These are phyloP conservation scores for Stratiomys singularior DNA, from an alignment of 2,888 invertebrate genomes.

Conservation along the genomic window DNA sequence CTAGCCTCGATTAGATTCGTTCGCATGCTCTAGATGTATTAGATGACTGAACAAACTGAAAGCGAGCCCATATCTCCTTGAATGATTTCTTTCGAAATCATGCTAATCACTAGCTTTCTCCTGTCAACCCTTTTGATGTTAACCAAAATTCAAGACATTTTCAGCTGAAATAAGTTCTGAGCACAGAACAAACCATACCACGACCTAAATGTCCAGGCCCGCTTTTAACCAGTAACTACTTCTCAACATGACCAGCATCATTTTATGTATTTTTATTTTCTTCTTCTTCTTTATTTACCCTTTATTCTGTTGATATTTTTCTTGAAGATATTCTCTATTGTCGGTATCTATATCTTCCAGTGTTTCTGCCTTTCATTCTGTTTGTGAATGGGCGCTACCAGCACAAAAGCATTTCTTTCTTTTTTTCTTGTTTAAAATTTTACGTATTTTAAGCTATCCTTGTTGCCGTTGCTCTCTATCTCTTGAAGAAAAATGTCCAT, in stretches of 20 bases:
- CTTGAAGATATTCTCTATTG: not conserved
- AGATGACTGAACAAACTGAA: slow-evolving; percentile 4
- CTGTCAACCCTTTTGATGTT: slow-evolving; percentile 46
- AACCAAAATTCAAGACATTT: slow-evolving; percentile 29
- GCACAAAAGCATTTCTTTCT: not conserved
- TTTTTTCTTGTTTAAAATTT: slow-evolving; percentile 11
- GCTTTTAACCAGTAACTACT: not conserved
- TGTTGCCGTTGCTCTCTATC: slow-evolving; percentile 32
- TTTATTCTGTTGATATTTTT: not conserved
- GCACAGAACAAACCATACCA: not conserved
- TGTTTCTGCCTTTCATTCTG: not conserved
- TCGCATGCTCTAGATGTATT: no score
- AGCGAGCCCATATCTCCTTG: not conserved
- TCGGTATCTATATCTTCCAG: not conserved
- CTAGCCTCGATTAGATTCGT: no score
- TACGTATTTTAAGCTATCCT: slow-evolving; percentile 8
- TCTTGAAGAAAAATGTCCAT: slow-evolving; percentile 19
- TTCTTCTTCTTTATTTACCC: not conserved
- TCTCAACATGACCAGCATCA: slow-evolving; percentile 46
- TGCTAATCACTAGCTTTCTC: slow-evolving; percentile 22
- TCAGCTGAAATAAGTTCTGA: not conserved
- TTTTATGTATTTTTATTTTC: slow-evolving; percentile 1
- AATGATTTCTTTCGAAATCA: not conserved
- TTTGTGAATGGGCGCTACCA: not conserved
- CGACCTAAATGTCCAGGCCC: not conserved